Evolutionary conservation across 2,113 vertebrate genomes (phyloP), one percentile per base, ranked within the genome.

Genomic region (Vireo altiloquus): DNA sequence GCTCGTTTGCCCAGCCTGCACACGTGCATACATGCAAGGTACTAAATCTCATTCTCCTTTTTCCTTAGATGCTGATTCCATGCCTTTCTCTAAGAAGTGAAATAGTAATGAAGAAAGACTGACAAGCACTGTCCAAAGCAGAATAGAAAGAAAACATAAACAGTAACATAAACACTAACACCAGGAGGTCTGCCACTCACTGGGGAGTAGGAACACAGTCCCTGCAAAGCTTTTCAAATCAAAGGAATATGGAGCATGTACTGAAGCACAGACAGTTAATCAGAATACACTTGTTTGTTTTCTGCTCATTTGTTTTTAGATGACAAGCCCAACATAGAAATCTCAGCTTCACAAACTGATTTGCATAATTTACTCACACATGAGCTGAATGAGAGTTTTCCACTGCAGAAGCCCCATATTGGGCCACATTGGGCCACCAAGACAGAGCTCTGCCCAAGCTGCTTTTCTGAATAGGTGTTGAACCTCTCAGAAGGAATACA

Each of bases 21-120:
- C 0, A 6, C 2, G 15, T 6, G 15, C 7, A 6, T 3, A 49
- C 4, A 3, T 3, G 17, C 2, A 2, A 70, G 6, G 9, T 24
- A 24, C 63, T 15, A 49, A 33, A 65, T 21, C 13, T 77, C 31
- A 37, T 16, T 44, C 23, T 37, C 13, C 18, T 8, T 72, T 60
- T 90, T 40, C 27, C 18, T 70, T 28, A 33, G 22, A 47, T 47
- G 35, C 18, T n/a, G 17, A 16, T 53, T 18, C n/a, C n/a, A n/a
- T n/a, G n/a, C n/a, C n/a, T n/a, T n/a, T n/a, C n/a, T n/a, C n/a
- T n/a, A n/a, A n/a, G n/a, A n/a, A n/a, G n/a, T n/a, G n/a, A 52
- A 53, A 61, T 28, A 52, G 35, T 15, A 76, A 56, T 28, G 59
- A 70, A 63, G 39, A 42, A 46, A 42, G 33, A 56, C 35, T 50